These are phyloP conservation scores for Ashinkailepas kermadecensis DNA, from an alignment of 2,888 invertebrate species.

Conservation along the genomic window DNA sequence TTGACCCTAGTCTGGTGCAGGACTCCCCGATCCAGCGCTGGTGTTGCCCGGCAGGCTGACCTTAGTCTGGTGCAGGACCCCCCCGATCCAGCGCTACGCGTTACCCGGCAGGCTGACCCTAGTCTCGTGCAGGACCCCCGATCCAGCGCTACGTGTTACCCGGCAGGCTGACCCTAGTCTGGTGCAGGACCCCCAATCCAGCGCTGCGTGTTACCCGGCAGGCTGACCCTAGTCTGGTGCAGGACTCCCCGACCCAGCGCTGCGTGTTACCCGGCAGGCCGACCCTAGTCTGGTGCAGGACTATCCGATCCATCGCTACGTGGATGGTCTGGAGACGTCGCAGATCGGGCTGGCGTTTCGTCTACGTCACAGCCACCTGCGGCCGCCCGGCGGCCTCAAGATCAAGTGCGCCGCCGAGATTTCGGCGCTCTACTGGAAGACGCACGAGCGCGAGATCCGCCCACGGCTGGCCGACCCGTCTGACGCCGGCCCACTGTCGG, in stretches of 20 bases:
- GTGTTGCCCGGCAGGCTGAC: neutral
- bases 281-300: constrained; percentile 7
- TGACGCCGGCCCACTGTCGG: neutral
- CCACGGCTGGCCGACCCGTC: neutral
- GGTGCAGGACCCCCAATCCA: constrained; percentile 26
- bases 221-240: constrained; percentile 1
- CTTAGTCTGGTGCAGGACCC: constrained; percentile 21
- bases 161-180: neutral
- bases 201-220: neutral
- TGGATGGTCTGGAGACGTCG: constrained; percentile 33
- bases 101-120: neutral
- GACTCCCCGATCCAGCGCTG: constrained; percentile 28
- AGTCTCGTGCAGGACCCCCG: constrained; percentile 23
- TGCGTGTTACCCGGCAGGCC: neutral
- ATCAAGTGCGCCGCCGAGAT: constrained; percentile 17
- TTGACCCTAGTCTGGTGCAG: neutral
- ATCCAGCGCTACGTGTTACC: constrained; percentile 13
- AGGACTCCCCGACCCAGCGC: constrained; percentile 27
- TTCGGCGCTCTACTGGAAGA: constrained; percentile 1
- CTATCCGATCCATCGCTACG: constrained; percentile 30
- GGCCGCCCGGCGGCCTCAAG: constrained; percentile 21
- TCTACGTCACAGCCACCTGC: constrained; percentile 31
- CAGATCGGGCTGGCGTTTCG: constrained; percentile 34
- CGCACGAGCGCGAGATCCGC: neutral
- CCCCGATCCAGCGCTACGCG: constrained; percentile 24